Evolutionary conservation across 2,113 vertebrate genomes (phyloP).

Genomic region (Bubo bubo): DNA sequence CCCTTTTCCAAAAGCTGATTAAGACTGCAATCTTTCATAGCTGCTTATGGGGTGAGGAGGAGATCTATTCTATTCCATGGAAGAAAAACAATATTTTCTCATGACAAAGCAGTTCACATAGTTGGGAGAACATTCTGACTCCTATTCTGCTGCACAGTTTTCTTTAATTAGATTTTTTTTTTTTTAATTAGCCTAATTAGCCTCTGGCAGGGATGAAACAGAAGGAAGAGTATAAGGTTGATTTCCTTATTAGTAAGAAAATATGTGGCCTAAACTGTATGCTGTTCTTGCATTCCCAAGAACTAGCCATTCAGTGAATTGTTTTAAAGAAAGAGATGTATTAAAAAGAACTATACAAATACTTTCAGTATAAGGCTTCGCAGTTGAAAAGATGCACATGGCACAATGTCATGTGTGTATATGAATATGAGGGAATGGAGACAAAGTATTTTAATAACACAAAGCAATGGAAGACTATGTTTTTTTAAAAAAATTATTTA

Average conservation of each 20-base stretch:
- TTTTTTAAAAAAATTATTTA: background rate
- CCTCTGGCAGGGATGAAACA: background rate
- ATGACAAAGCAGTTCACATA: background rate
- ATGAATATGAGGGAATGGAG: background rate
- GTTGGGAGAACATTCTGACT: background rate
- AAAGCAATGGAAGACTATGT: background rate
- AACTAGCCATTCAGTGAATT: background rate
- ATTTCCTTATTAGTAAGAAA: background rate
- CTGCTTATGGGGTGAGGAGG: background rate
- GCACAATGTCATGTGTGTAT: background rate
- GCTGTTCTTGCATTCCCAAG: background rate
- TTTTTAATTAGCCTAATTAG: background rate
- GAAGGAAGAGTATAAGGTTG: background rate
- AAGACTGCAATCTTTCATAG: background rate
- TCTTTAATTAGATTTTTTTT: background rate
- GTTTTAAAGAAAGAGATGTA: background rate
- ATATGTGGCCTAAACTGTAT: background rate
- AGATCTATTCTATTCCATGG: background rate
- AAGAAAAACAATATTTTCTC: background rate
- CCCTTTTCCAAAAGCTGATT: background rate
- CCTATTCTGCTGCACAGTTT: background rate
- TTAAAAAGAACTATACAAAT: background rate
- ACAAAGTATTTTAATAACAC: background rate
- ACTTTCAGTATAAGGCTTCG: background rate
- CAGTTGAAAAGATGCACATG: background rate